Percentiles rank a stretch among this genome's conserved stretches.
Evolutionary conservation across 1,140 invertebrate genomes (phyloP).

Genomic region (Rhysida immarginata): DNA sequence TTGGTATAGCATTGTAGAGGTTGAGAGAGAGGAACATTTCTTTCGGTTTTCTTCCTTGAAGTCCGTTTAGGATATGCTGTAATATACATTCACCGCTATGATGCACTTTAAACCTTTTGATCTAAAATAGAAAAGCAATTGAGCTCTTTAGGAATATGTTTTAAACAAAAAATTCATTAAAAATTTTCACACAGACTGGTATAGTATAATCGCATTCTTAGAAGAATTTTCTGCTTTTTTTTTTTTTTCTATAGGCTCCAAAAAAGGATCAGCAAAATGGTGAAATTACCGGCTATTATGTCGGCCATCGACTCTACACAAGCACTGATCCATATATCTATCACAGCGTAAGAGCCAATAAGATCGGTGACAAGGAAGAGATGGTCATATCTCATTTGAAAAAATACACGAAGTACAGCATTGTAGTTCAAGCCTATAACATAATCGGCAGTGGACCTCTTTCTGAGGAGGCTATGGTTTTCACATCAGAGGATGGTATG

Average conservation of each 20-base stretch:
- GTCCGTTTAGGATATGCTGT: too few relatives aligned
- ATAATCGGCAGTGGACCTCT: conserved; percentile 28
- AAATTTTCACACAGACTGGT: too few relatives aligned
- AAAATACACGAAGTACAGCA: conserved; percentile 30
- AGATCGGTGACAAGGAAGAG: not conserved
- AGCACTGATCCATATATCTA: conserved; percentile 24
- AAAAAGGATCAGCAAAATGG: conserved; percentile 79
- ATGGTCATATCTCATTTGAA: conserved; percentile 14
- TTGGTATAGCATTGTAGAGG: too few relatives aligned
- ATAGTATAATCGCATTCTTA: too few relatives aligned
- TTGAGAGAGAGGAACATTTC: too few relatives aligned
- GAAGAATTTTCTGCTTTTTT: too few relatives aligned
- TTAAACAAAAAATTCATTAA: too few relatives aligned
- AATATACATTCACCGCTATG: too few relatives aligned
- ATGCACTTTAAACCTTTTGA: too few relatives aligned
- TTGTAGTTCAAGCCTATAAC: conserved; percentile 32
- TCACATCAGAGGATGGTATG: conserved; percentile 28
- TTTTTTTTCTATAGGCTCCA: conserved; percentile 49
- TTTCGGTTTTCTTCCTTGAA: too few relatives aligned
- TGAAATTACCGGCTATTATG: conserved; percentile 68
- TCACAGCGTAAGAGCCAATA: conserved; percentile 13
- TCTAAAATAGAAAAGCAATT: too few relatives aligned
- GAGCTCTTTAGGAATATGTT: too few relatives aligned
- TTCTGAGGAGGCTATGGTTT: conserved; percentile 25
- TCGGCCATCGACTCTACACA: conserved; percentile 32